Percentiles rank a stretch among this genome's conserved stretches.
phyloP scores from a whole-genome alignment of 1,140 invertebrate genomes.

The Coelopa frigida region DNA sequence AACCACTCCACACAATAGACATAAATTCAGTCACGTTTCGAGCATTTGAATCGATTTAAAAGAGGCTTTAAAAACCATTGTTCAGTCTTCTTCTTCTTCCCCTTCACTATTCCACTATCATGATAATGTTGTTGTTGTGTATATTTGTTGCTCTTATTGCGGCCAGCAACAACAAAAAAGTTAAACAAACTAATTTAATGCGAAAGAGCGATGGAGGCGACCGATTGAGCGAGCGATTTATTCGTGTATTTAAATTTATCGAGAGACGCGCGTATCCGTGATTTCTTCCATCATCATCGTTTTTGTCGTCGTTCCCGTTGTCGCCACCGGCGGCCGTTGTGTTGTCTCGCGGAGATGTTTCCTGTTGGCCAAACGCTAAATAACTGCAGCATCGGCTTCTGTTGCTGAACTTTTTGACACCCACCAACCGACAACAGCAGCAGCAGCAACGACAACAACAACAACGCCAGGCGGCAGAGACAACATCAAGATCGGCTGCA shows the following conservation, averaged over 20 bases:
- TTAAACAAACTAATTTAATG: too few species aligned
- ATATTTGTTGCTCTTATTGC: too few species aligned
- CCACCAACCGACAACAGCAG: slow-evolving; percentile 30
- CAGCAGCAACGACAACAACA: slow-evolving; percentile 12
- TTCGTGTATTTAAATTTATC: slow-evolving; percentile 5
- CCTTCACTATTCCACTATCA: too few species aligned
- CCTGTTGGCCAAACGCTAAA: slow-evolving; percentile 27
- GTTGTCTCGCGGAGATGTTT: not conserved
- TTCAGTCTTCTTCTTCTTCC: too few species aligned
- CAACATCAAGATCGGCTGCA: too few species aligned
- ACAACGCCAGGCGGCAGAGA: not conserved
- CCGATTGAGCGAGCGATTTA: slow-evolving; percentile 4
- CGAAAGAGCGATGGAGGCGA: not conserved
- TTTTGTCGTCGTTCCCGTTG: not conserved
- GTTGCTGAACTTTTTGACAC: slow-evolving; percentile 33
- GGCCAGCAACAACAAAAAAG: too few species aligned
- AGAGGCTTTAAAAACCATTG: slow-evolving; percentile 3
- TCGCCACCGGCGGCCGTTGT: not conserved
- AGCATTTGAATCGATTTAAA: slow-evolving; percentile 37
- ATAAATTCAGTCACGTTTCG: slow-evolving; percentile 43
- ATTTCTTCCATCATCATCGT: not conserved
- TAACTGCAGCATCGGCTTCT: slow-evolving; percentile 31
- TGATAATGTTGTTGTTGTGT: too few species aligned
- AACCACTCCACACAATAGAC: slow-evolving; percentile 8
- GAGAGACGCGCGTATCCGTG: not conserved